Evolutionary conservation across 2,797 vertebrate species (phyloP).

Genomic region (Phoxinus dragarum): DNA sequence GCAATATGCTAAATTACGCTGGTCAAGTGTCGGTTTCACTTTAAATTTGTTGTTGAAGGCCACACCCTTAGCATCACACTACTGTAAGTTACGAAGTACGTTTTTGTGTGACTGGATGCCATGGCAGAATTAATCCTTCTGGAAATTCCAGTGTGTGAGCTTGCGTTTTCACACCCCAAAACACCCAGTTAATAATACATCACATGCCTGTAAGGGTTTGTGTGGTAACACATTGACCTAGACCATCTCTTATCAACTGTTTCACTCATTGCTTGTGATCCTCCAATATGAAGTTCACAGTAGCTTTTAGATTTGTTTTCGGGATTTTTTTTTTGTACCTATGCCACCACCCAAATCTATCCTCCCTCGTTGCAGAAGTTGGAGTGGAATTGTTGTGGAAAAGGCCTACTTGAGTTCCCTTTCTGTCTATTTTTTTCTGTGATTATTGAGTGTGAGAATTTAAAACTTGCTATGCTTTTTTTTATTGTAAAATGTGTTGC

Average conservation of each 20-base stretch:
- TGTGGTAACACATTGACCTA: constrained; percentile 35
- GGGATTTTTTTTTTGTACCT: constrained; percentile 64
- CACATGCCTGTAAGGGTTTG: constrained; percentile 18
- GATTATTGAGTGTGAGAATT: constrained; percentile 70
- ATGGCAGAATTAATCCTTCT: constrained; percentile 19
- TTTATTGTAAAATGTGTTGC: constrained; percentile 66
- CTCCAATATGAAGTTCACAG: constrained; percentile 13
- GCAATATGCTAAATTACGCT: constrained; percentile 17
- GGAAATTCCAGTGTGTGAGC: constrained; percentile 39
- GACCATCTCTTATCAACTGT: constrained; percentile 32
- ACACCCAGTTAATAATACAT: constrained; percentile 42
- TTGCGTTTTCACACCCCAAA: constrained; percentile 26
- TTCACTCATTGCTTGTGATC: constrained; percentile 22
- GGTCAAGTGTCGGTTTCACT: constrained; percentile 49
- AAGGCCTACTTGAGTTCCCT: constrained; percentile 74
- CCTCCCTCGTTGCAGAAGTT: constrained; percentile 68
- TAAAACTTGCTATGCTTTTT: constrained; percentile 69
- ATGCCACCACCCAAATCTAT: constrained; percentile 66
- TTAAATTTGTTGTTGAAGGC: constrained; percentile 40
- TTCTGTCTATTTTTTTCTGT: constrained; percentile 68
- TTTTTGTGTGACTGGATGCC: constrained; percentile 25
- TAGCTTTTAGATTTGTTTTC: constrained; percentile 16
- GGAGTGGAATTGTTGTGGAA: constrained; percentile 63
- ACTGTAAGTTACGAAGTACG: constrained; percentile 12
- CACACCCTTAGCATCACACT: constrained; percentile 39